Evolutionary conservation across 2,888 invertebrate species (phyloP).

Genomic region (Oligia fasciuncula): DNA sequence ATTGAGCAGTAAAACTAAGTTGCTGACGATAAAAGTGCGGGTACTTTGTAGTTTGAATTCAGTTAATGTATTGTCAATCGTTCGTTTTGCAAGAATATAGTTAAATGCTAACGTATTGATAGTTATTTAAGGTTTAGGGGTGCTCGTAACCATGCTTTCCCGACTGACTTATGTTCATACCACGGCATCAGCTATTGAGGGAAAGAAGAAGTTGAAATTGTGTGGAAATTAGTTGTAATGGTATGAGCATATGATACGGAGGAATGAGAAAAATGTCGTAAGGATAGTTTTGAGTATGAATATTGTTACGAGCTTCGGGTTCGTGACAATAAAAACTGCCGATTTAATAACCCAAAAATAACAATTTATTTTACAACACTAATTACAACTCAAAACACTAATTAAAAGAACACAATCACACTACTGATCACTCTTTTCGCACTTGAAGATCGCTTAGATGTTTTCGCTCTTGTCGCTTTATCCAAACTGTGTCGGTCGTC

Average conservation of each 20-base stretch:
- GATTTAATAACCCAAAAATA: no score
- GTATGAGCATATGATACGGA: no score
- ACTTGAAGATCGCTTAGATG: no score
- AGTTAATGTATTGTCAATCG: conserved; percentile 61
- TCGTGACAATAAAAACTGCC: no score
- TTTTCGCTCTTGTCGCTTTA: no score
- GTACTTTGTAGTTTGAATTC: conserved; percentile 68
- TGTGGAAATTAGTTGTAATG: background rate
- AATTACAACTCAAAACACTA: no score
- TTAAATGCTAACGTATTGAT: conserved; percentile 8
- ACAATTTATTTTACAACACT: no score
- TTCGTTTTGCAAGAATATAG: conserved; percentile 44
- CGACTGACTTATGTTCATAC: background rate
- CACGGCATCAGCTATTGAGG: background rate
- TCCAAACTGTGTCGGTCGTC: no score
- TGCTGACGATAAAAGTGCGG: conserved; percentile 65
- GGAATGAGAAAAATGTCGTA: no score
- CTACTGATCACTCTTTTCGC: no score
- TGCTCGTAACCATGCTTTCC: background rate
- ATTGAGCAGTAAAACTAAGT: conserved; percentile 70
- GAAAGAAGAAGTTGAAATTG: background rate
- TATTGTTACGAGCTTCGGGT: no score
- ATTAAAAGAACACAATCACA: no score
- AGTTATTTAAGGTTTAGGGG: background rate
- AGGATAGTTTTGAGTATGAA: background rate